Conservation (phyloP, 2,113 vertebrate genomes). For the Eulemur macaco region DNA sequence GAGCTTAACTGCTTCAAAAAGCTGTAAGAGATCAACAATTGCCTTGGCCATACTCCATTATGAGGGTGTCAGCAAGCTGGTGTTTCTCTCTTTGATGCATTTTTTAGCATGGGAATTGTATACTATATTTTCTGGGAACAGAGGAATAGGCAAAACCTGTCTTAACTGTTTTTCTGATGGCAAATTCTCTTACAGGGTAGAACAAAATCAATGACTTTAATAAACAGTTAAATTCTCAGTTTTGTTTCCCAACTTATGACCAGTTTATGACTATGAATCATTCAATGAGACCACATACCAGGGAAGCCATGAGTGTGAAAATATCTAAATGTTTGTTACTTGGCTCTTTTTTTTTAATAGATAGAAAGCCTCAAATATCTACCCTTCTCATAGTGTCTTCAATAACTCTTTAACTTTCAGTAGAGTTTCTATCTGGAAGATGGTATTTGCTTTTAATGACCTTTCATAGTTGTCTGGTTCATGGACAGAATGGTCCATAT, state of each 20-base stretch:
- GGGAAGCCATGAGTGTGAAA: neutral
- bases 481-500: neutral
- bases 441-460: neutral
- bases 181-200: neutral
- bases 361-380: neutral
- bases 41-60: slow-evolving; percentile 73
- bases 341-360: neutral
- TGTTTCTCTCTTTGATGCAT: slow-evolving; percentile 60
- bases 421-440: neutral
- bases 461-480: neutral
- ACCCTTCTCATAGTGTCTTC: neutral
- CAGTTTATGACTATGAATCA: neutral
- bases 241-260: neutral
- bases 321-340: neutral
- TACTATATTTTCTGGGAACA: slow-evolving; percentile 39
- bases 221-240: neutral
- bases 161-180: slow-evolving; percentile 43
- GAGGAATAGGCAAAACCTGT: neutral
- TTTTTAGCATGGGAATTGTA: slow-evolving; percentile 54
- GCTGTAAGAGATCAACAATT: slow-evolving; percentile 76
- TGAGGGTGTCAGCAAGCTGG: slow-evolving; percentile 73
- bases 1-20: slow-evolving; percentile 72
- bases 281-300: neutral
- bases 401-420: neutral
- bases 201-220: neutral